Percentiles rank a stretch among this genome's conserved stretches.
phyloP scores from a whole-genome alignment of 2,797 vertebrate genomes.

The Eptatretus atami region DNA sequence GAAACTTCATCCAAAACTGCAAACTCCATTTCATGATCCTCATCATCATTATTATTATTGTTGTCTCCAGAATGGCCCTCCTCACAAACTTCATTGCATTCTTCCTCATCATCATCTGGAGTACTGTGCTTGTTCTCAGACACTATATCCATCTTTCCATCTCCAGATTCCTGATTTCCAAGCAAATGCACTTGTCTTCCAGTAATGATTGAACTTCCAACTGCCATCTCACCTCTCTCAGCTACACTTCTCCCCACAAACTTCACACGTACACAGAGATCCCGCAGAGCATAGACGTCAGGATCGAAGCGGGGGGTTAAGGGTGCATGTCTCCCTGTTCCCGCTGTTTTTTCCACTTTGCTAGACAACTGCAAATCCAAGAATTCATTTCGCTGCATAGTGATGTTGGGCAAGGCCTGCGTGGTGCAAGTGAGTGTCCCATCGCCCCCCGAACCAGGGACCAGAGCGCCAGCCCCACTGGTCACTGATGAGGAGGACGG shows the following conservation, averaged over 20 bases:
- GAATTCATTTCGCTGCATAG: neutral
- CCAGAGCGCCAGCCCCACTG: constrained; percentile 61
- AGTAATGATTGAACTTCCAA: neutral
- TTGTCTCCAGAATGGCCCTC: constrained; percentile 17
- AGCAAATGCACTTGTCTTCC: neutral
- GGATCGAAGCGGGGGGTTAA: neutral
- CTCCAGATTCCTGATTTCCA: too few relatives aligned
- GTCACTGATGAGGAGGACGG: neutral
- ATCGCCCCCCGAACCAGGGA: constrained; percentile 72
- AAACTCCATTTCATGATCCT: constrained; percentile 90
- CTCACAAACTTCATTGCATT: too few relatives aligned
- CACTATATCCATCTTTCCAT: too few relatives aligned
- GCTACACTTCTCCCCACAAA: neutral
- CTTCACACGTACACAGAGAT: neutral
- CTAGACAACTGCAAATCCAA: neutral
- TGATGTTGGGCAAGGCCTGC: neutral
- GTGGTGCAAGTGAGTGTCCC: constrained; percentile 44
- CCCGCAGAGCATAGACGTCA: neutral
- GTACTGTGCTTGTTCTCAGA: too few relatives aligned
- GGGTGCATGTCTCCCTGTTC: neutral
- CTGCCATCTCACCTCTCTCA: neutral
- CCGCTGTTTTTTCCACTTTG: neutral
- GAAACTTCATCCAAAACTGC: constrained; percentile 73
- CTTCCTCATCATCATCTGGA: too few relatives aligned
- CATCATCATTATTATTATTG: constrained; percentile 35